Evolutionary conservation across 2,888 invertebrate genomes (phyloP).

Genomic region (Drymonia ruficornis): DNA sequence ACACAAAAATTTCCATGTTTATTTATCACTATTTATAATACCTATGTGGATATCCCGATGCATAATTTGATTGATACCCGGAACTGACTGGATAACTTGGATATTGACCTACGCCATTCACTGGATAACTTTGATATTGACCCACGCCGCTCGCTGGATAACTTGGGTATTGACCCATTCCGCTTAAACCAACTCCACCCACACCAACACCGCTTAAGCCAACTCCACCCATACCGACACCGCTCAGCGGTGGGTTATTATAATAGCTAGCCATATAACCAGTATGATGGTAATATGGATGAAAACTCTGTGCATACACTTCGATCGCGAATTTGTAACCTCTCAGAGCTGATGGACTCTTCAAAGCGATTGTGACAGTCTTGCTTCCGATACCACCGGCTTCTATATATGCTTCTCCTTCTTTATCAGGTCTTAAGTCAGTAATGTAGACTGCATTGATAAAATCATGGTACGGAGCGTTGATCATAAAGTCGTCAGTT

Average conservation of each 20-base stretch:
- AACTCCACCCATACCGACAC: slow-evolving; percentile 10
- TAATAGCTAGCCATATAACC: background rate
- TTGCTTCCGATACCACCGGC: slow-evolving; percentile 68
- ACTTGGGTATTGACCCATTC: slow-evolving; percentile 2
- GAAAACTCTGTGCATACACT: slow-evolving; percentile 58
- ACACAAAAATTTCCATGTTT: background rate
- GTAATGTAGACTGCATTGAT: slow-evolving; percentile 66
- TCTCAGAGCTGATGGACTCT: slow-evolving; percentile 67
- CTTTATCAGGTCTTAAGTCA: slow-evolving; percentile 69
- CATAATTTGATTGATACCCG: background rate
- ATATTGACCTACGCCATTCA: background rate
- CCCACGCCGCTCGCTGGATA: slow-evolving; percentile 8
- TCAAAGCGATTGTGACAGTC: slow-evolving; percentile 64
- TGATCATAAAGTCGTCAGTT: slow-evolving; percentile 62
- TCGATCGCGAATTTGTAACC: slow-evolving; percentile 72
- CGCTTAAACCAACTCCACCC: too few relatives aligned
- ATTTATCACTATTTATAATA: background rate
- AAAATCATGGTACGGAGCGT: slow-evolving; percentile 55
- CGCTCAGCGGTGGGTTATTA: slow-evolving; percentile 8
- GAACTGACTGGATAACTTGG: slow-evolving; percentile 2
- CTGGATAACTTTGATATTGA: background rate
- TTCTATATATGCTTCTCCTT: slow-evolving; percentile 64
- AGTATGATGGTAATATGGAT: slow-evolving; percentile 27
- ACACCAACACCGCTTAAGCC: slow-evolving; percentile 3
- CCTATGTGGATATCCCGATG: background rate